Evolutionary conservation across 2,113 vertebrate species (phyloP).

Genomic region (Mystacornis crossleyi): DNA sequence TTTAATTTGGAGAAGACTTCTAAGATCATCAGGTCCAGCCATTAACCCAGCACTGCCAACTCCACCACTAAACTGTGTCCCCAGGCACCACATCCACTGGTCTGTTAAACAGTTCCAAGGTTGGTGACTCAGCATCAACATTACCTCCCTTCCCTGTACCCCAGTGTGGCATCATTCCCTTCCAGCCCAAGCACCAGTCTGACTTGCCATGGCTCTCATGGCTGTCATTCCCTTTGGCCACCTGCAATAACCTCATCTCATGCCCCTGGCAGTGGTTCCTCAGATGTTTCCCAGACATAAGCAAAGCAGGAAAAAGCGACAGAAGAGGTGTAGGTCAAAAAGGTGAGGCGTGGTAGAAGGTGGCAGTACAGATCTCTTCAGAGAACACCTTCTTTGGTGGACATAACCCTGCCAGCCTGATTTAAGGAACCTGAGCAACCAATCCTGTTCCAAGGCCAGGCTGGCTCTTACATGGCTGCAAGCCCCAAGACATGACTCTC

Average conservation of each 20-base stretch:
- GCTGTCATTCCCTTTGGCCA: not conserved
- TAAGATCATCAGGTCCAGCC: not conserved
- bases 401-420: not conserved
- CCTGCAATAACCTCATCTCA: not conserved
- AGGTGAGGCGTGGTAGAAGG: not conserved
- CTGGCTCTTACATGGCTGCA: not conserved
- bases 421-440: not conserved
- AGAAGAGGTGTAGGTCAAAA: not conserved
- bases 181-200: not conserved
- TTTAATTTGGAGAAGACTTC: not conserved
- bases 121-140: accelerated
- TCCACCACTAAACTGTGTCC: not conserved
- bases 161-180: not conserved
- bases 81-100: not conserved
- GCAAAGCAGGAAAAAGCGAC: accelerated
- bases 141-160: not conserved
- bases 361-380: not conserved
- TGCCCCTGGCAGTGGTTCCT: not conserved
- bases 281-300: not conserved
- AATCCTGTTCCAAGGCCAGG: not conserved
- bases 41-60: not conserved
- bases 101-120: not conserved
- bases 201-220: not conserved
- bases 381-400: not conserved
- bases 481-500: not conserved